phyloP scores from a whole-genome alignment of 1,140 invertebrate species.

The Holcopasites calliopsidis region DNA sequence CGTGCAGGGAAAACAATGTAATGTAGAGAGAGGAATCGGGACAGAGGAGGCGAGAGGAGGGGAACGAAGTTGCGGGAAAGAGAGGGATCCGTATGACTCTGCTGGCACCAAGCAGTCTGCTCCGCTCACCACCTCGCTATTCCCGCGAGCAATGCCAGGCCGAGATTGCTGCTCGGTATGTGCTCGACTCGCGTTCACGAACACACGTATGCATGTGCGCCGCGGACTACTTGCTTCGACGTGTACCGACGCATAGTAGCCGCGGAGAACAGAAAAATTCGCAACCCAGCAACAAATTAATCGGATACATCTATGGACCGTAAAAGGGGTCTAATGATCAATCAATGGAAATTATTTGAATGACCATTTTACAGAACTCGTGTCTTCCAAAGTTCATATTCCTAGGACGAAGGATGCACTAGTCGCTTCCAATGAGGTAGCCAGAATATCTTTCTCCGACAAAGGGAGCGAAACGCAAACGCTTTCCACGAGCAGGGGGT shows the following conservation, averaged over 20 bases:
- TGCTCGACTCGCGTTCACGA: constrained; percentile 48
- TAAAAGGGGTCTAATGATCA: no score
- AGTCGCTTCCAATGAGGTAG: no score
- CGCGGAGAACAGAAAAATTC: background rate
- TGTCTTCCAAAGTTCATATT: no score
- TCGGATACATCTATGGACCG: no score
- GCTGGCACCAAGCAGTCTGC: constrained; percentile 77
- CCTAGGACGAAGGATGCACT: no score
- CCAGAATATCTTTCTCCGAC: no score
- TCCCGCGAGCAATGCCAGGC: constrained; percentile 60
- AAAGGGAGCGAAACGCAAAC: no score
- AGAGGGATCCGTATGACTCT: constrained; percentile 56
- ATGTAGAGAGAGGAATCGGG: constrained; percentile 16
- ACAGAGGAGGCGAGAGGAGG: background rate
- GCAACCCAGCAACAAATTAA: no score
- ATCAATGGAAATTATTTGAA: no score
- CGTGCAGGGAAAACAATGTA: background rate
- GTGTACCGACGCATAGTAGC: background rate
- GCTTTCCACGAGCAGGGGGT: no score
- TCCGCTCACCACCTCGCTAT: constrained; percentile 67
- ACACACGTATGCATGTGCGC: constrained; percentile 12
- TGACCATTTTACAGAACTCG: no score
- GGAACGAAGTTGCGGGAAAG: constrained; percentile 1
- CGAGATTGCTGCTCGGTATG: constrained; percentile 55
- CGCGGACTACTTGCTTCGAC: background rate